Percentiles rank a stretch among this genome's conserved stretches.
Evolutionary conservation across 2,797 vertebrate genomes (phyloP).

Genomic region (Pseudochirops corinnae): DNA sequence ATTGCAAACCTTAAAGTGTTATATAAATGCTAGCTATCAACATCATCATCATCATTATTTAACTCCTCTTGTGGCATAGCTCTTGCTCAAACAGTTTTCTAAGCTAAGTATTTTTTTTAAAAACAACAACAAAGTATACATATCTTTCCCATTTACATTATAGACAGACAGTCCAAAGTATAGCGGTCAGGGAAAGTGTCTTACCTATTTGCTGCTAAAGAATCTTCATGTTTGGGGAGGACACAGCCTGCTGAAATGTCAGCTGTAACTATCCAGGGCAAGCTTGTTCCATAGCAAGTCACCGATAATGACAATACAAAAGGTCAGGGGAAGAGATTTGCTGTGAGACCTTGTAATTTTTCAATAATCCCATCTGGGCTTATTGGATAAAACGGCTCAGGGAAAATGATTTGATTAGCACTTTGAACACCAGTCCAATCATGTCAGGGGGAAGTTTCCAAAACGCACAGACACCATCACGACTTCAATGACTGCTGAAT

Average conservation of each 20-base stretch:
- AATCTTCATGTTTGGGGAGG: slow-evolving; percentile 47
- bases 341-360: slow-evolving; percentile 61
- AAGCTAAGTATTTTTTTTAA: no score
- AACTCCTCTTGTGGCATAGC: not conserved
- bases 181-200: not conserved
- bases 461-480: not conserved
- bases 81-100: not conserved
- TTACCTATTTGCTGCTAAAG: slow-evolving; percentile 2
- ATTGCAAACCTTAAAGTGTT: not conserved
- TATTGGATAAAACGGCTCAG: slow-evolving; percentile 53
- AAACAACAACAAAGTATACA: no score
- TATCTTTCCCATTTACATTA: not conserved
- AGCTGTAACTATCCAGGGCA: slow-evolving; percentile 39
- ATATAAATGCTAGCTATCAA: not conserved
- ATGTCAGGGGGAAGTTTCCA: slow-evolving; percentile 14
- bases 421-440: slow-evolving; percentile 54
- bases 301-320: slow-evolving; percentile 40
- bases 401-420: slow-evolving; percentile 67
- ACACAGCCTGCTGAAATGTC: slow-evolving; percentile 22
- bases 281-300: slow-evolving; percentile 53
- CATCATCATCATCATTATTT: not conserved
- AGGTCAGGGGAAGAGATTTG: slow-evolving; percentile 65
- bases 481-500: slow-evolving; percentile 21
- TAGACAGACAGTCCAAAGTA: not conserved
- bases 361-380: slow-evolving; percentile 64